Conservation (phyloP, 2,797 vertebrate genomes). For the Rhinophrynus dorsalis region DNA sequence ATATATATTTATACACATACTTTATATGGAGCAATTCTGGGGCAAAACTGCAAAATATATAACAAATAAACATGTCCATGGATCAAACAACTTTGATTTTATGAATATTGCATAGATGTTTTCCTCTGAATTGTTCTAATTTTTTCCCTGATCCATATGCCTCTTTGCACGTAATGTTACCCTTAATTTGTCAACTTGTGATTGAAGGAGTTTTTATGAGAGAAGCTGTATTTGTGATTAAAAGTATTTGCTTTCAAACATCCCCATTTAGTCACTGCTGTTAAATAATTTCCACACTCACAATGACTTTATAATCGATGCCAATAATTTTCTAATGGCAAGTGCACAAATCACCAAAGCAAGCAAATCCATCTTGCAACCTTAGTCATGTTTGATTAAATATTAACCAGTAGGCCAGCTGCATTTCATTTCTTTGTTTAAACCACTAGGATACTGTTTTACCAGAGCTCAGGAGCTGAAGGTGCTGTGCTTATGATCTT, state of each 20-base stretch:
- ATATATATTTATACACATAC: no score
- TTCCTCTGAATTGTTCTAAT: no score
- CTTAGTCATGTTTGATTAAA: slow-evolving; percentile 16
- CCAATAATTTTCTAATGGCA: neutral
- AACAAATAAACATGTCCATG: no score
- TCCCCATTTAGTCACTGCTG: neutral
- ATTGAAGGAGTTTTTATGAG: no score
- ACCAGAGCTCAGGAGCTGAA: slow-evolving; percentile 1
- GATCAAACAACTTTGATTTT: no score
- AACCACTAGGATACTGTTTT: slow-evolving; percentile 7
- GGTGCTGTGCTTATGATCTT: slow-evolving; percentile 38
- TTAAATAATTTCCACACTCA: neutral
- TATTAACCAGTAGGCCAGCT: slow-evolving; percentile 23
- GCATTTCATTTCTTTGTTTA: slow-evolving; percentile 25
- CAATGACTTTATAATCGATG: neutral
- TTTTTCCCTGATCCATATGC: no score
- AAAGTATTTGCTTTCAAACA: neutral
- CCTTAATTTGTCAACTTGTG: no score
- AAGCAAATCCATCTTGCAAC: slow-evolving; percentile 20
- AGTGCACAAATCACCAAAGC: neutral
- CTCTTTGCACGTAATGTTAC: no score
- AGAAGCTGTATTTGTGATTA: neutral
- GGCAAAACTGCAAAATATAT: no score
- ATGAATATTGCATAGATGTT: no score
- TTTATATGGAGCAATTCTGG: no score